These are phyloP conservation scores for Fragum whitleyi DNA, from an alignment of 2,888 invertebrate genomes.

Conservation along the genomic window DNA sequence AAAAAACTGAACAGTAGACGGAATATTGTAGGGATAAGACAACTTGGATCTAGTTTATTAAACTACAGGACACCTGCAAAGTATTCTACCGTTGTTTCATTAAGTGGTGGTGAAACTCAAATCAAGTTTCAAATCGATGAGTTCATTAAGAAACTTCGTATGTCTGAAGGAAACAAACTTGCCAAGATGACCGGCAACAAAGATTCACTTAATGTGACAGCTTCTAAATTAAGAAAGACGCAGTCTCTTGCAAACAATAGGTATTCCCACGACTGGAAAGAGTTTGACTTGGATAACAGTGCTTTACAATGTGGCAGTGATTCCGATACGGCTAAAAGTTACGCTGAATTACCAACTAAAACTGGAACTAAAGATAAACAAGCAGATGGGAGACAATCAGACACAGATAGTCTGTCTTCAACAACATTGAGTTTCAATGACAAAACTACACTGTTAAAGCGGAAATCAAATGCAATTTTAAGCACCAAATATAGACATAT, in stretches of 20 bases:
- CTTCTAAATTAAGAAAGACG: conserved; percentile 39
- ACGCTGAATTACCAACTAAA: not conserved
- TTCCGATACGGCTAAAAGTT: not conserved
- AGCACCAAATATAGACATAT: conserved; percentile 58
- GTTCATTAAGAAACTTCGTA: conserved; percentile 42
- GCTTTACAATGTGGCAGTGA: not conserved
- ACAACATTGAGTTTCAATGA: not conserved
- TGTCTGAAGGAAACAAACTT: conserved; percentile 36
- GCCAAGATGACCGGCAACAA: conserved; percentile 1
- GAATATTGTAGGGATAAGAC: not conserved
- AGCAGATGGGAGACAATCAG: not conserved
- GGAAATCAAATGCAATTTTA: conserved; percentile 39
- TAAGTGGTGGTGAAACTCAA: conserved; percentile 43
- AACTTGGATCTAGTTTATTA: conserved; percentile 11
- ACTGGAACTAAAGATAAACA: not conserved
- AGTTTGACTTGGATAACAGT: conserved; percentile 48
- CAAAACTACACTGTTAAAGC: conserved; percentile 10
- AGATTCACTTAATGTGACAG: conserved; percentile 28
- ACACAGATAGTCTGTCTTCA: conserved; percentile 13
- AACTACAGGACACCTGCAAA: not conserved
- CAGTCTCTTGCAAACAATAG: conserved; percentile 19
- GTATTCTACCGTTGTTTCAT: conserved; percentile 9
- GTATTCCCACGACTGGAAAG: conserved; percentile 37
- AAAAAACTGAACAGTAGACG: not conserved
- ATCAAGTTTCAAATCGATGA: conserved; percentile 51